These are phyloP conservation scores for Sebastes umbrosus DNA, from an alignment of 2,797 vertebrate genomes.

Conservation along the genomic window DNA sequence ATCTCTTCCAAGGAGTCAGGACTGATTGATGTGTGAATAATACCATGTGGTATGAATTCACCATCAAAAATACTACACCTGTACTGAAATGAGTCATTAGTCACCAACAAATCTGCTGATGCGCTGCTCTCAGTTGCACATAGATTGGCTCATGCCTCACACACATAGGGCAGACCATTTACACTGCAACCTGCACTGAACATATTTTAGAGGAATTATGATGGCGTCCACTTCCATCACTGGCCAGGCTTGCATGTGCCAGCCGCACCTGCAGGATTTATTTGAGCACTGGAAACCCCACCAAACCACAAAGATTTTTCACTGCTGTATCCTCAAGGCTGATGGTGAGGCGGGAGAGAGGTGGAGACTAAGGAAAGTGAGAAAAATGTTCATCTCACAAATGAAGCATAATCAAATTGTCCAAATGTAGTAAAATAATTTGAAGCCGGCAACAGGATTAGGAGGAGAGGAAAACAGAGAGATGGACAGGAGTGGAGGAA, in stretches of 20 bases:
- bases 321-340: background rate
- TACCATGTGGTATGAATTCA: background rate
- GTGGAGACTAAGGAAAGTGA: background rate
- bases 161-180: background rate
- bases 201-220: background rate
- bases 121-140: background rate
- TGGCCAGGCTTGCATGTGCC: background rate
- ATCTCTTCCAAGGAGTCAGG: background rate
- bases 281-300: background rate
- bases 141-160: slow-evolving; percentile 11
- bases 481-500: background rate
- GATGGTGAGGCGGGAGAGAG: background rate
- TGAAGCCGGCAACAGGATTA: background rate
- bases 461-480: background rate
- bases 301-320: background rate
- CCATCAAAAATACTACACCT: slow-evolving; percentile 7
- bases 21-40: slow-evolving; percentile 1
- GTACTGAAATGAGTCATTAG: slow-evolving; percentile 7
- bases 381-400: background rate
- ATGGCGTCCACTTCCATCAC: background rate
- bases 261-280: slow-evolving; percentile 13
- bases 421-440: background rate
- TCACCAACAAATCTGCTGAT: background rate
- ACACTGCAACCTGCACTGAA: slow-evolving; percentile 1
- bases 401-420: background rate